phyloP scores from a whole-genome alignment of 1,140 invertebrate species.

The Danaus melanippus region DNA sequence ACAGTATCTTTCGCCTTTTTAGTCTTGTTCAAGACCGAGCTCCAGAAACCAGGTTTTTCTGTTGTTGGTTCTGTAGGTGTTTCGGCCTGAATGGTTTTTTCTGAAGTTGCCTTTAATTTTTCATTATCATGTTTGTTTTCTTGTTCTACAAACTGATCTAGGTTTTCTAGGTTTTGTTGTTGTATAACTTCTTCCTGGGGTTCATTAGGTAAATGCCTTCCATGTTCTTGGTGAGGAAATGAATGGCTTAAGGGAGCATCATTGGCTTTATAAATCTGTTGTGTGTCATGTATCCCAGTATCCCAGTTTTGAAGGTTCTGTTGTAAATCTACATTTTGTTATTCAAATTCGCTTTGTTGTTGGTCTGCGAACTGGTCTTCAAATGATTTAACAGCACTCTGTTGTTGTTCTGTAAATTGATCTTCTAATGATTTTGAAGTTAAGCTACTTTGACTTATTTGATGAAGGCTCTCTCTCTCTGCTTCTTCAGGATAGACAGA shows the following conservation, averaged over 20 bases:
- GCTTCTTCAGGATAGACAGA: no score
- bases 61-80: slow-evolving; percentile 30
- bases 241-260: no score
- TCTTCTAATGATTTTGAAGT: slow-evolving; percentile 8
- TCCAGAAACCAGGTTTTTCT: slow-evolving; percentile 71
- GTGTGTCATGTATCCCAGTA: no score
- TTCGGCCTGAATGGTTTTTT: not conserved
- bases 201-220: no score
- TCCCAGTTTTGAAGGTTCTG: no score
- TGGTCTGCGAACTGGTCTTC: slow-evolving; percentile 6
- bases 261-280: no score
- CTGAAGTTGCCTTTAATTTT: not conserved
- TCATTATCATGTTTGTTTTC: slow-evolving; percentile 3
- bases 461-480: not conserved
- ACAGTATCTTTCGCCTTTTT: slow-evolving; percentile 72
- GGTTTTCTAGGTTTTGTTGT: no score
- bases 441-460: not conserved
- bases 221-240: no score
- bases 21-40: slow-evolving; percentile 67
- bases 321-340: no score
- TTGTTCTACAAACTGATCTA: not conserved
- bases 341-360: not conserved
- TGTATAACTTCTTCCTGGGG: no score
- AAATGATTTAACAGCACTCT: slow-evolving; percentile 3
- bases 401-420: slow-evolving; percentile 3